These are phyloP conservation scores for Leuciscus idus DNA, from an alignment of 2,113 vertebrate genomes.

Conservation along the genomic window DNA sequence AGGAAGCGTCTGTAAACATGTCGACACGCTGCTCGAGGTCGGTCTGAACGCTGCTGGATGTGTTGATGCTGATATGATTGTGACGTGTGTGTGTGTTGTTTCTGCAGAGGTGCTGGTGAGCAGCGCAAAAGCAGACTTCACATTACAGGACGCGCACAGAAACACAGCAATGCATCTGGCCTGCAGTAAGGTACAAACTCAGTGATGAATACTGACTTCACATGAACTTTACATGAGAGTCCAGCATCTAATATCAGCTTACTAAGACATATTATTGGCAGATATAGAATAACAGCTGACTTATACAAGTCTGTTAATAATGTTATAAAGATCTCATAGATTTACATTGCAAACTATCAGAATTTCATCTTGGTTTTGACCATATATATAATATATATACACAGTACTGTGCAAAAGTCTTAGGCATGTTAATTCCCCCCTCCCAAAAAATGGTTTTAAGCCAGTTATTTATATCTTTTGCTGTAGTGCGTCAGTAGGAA, in stretches of 20 bases:
- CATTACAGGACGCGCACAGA: slow-evolving; percentile 91
- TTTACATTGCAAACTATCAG: too few species aligned
- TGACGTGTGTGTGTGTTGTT: not conserved
- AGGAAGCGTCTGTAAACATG: not conserved
- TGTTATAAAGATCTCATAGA: too few species aligned
- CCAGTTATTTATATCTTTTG: too few species aligned
- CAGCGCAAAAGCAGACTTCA: slow-evolving; percentile 97
- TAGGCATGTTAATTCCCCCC: too few species aligned
- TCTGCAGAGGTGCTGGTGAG: slow-evolving; percentile 93
- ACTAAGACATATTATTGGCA: not conserved
- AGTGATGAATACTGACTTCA: too few species aligned
- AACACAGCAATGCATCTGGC: slow-evolving; percentile 98
- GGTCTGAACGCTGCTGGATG: not conserved
- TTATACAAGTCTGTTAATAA: not conserved
- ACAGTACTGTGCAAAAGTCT: too few species aligned
- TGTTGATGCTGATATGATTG: not conserved
- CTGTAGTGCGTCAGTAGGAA: too few species aligned
- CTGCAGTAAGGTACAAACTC: slow-evolving; percentile 92
- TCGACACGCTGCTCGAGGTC: not conserved
- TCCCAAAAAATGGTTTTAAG: too few species aligned
- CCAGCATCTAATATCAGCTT: not conserved
- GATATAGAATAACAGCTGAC: not conserved
- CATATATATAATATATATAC: too few species aligned
- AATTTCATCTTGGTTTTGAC: too few species aligned
- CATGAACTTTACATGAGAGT: not conserved